phyloP scores from a whole-genome alignment of 2,888 invertebrate genomes.

The Dicycla oo region DNA sequence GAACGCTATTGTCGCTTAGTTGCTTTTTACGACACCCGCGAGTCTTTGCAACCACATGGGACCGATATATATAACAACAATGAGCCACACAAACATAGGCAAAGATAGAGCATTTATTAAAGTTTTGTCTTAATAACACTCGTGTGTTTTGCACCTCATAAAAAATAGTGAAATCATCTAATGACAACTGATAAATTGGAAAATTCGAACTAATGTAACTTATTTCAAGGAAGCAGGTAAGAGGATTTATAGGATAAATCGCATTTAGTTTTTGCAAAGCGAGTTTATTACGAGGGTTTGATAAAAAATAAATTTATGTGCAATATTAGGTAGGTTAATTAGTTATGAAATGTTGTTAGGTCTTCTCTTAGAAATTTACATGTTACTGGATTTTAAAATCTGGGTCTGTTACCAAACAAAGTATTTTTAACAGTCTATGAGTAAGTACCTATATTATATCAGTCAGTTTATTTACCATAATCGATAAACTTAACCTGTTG shows the following conservation, averaged over 20 bases:
- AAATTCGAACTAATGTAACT: slow-evolving; percentile 26
- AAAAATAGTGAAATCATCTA: slow-evolving; percentile 32
- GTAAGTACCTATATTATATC: too few relatives aligned
- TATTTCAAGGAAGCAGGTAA: background rate
- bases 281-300: background rate
- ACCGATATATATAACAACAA: background rate
- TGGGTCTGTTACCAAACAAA: background rate
- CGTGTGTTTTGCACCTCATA: background rate
- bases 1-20: background rate
- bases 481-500: too few relatives aligned
- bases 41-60: background rate
- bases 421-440: background rate
- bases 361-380: background rate
- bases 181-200: slow-evolving; percentile 24
- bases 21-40: slow-evolving; percentile 1
- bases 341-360: background rate
- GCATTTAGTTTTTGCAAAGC: slow-evolving; percentile 20
- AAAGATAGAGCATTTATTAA: background rate
- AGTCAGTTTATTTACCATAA: background rate
- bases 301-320: background rate
- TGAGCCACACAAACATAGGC: background rate
- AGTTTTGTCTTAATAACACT: background rate
- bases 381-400: too few relatives aligned
- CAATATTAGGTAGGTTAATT: background rate
- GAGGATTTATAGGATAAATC: slow-evolving; percentile 6